Conservation (phyloP, 1,140 invertebrate genomes). For the Lordiphosa stackelbergi region DNA sequence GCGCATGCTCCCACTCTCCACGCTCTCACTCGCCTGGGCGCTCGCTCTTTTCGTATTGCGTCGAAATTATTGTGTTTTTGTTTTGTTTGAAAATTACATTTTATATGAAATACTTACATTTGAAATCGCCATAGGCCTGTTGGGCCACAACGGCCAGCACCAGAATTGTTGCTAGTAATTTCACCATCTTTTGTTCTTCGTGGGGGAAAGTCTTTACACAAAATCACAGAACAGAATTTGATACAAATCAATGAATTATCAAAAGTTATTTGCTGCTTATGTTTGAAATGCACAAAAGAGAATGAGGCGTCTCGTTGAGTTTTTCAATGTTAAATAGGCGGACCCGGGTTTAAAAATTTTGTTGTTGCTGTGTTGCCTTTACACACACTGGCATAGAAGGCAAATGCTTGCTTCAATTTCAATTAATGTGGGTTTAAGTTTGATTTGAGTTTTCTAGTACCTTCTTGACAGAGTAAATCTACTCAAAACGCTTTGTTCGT, state of each 20-base stretch:
- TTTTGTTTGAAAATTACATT: conserved; percentile 35
- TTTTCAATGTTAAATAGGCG: conserved; percentile 65
- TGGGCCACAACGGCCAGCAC: conserved; percentile 54
- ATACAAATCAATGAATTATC: conserved; percentile 44
- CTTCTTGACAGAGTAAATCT: conserved; percentile 51
- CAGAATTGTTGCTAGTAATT: conserved; percentile 56
- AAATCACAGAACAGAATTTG: conserved; percentile 70
- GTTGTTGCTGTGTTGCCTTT: conserved; percentile 81
- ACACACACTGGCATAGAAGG: conserved; percentile 94
- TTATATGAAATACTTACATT: conserved; percentile 50
- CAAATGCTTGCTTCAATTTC: conserved; percentile 73
- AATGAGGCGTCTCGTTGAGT: conserved; percentile 58
- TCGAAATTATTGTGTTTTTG: conserved; percentile 56
- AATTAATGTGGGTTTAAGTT: conserved; percentile 38
- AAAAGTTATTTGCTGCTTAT: conserved; percentile 18
- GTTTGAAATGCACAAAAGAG: conserved; percentile 66
- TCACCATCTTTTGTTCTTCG: conserved; percentile 62
- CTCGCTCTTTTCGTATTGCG: conserved; percentile 45
- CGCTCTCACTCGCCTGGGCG: conserved; percentile 10
- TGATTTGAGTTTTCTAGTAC: conserved; percentile 50
- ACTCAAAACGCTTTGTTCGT: conserved; percentile 48
- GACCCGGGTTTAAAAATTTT: conserved; percentile 24
- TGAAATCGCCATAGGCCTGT: conserved; percentile 52
- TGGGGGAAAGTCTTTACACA: conserved; percentile 57
- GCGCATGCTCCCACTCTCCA: conserved; percentile 33